Evolutionary conservation across 2,888 invertebrate species (phyloP).

Genomic region (Enchytraeus crypticus): DNA sequence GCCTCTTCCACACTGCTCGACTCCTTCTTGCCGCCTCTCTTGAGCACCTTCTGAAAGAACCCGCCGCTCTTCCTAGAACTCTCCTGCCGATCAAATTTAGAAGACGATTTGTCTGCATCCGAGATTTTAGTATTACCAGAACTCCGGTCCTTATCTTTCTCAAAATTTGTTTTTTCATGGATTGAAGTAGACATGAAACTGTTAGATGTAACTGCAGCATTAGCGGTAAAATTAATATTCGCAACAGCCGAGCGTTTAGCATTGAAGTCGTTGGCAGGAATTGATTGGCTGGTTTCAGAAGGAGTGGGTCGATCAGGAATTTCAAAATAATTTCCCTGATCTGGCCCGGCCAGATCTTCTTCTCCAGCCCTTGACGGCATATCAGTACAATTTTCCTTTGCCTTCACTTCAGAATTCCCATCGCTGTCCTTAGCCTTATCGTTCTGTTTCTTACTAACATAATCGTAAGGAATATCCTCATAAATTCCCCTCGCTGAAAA

Average conservation of each 20-base stretch:
- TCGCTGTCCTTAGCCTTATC: neutral
- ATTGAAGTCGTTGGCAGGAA: too few species aligned
- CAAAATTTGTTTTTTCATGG: too few species aligned
- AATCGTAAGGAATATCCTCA: neutral
- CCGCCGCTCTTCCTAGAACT: conserved; percentile 10
- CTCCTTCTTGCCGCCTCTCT: conserved; percentile 11
- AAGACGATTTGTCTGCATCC: neutral
- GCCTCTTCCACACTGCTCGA: too few species aligned
- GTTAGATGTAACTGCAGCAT: neutral
- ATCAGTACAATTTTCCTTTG: too few species aligned
- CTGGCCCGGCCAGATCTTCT: too few species aligned
- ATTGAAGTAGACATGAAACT: neutral
- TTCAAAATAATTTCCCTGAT: too few species aligned
- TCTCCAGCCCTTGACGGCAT: too few species aligned
- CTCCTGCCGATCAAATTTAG: neutral
- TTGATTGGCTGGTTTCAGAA: neutral
- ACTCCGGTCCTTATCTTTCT: neutral
- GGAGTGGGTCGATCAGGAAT: neutral
- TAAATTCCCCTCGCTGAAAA: neutral
- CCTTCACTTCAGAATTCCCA: neutral
- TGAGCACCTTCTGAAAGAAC: conserved; percentile 15
- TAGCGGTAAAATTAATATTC: neutral
- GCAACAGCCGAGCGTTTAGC: neutral
- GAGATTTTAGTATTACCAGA: neutral
- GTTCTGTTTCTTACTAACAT: neutral